Base-by-base conservation (phyloP, 2,113 vertebrate genomes). In the Ophthalmolycus amberensis region DNA sequence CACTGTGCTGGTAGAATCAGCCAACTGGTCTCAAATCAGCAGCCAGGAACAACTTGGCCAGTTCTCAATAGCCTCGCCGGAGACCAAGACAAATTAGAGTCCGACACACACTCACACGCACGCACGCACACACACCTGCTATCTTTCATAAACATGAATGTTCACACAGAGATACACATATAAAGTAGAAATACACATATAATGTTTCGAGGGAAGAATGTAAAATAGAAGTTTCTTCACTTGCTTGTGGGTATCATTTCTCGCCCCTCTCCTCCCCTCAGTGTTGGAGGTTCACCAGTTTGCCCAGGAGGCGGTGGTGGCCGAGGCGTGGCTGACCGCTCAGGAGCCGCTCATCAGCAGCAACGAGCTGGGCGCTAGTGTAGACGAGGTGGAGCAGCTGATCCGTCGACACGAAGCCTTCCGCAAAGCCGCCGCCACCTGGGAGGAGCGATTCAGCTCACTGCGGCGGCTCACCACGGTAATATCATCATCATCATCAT, bases 251-350 rank as follows among this genome's bases (percentile, higher is more conserved):
- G 15, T 27, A 2, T 50, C 37, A 9, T 50, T 59, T 37, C 58
- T 29, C 11, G 40, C 10, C 37, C 52, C 25, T 38, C 12, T 70
- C 64, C 34, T 65, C 3, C 9, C 11, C 3, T 34, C 71, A 99
- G 98, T 96, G 96, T 87, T 97, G 89, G 97, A 99, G 90, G 97
- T 99, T 4, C 97, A 98, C 84, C 98, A 99, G 93, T 99, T 99
- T 27, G 97, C 97, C 10, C 98, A 99, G 94, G 98, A 99, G 85
- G 97, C 97, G 0, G 96, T 97, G 83, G 97, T 99, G 87, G 97
- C 97, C 0, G 97, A 99, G 5, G 97, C 98, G 0, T 99, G 98
- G 98, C 93, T 99, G 59, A 96, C 96, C 0, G 96, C 97, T 3
- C 98, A 99, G 91, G 97, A 99, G 89, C 97, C 97, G 0, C 91